Evolutionary conservation across 2,797 vertebrate genomes (phyloP), one percentile per base, ranked within the genome.

Genomic region (Tenualosa thibaudeaui): DNA sequence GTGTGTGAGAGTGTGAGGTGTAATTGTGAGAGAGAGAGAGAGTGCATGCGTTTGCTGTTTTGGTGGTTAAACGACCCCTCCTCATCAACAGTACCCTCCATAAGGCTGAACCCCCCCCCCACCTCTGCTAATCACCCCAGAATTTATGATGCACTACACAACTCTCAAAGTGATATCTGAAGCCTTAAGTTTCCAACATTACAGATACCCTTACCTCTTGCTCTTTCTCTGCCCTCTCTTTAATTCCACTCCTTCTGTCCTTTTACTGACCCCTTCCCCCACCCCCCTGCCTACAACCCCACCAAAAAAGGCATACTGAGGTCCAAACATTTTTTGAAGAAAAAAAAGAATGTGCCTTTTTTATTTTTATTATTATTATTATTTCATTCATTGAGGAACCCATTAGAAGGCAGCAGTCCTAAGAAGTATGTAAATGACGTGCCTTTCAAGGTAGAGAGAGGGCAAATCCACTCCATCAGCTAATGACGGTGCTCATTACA

Each of bases 401-500:
- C 97, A 98, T 98, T 98, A 97, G 96, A 97, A 90, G 94, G 94
- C 93, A 93, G 93, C 94, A 95, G 97, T 98, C 95, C 96, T 96
- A 95, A 97, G 96, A 96, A 97, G 96, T 97, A 97, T 97, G 97
- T 97, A 97, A 97, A 97, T 97, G 95, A 97, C 94, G 95, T 96
- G 97, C 96, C 96, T 99, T 99, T 99, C 97, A 99, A 99, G 97
- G 97, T 96, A 98, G 96, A 96, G 96, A 95, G 91, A 92, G 96
- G 96, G 97, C 96, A 96, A 97, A 97, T 98, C 97, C 97, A 96
- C 97, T 99, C 97, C 96, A 98, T 99, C 98, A 99, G 97, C 97
- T 99, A 99, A 99, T 98, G 98, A 99, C 97, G 97, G 96, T 95
- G 95, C 98, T 99, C 98, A 98, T 99, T 99, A 99, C 97, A 96